Conservation (phyloP, 2,113 vertebrate genomes). For the Echinops telfairi region DNA sequence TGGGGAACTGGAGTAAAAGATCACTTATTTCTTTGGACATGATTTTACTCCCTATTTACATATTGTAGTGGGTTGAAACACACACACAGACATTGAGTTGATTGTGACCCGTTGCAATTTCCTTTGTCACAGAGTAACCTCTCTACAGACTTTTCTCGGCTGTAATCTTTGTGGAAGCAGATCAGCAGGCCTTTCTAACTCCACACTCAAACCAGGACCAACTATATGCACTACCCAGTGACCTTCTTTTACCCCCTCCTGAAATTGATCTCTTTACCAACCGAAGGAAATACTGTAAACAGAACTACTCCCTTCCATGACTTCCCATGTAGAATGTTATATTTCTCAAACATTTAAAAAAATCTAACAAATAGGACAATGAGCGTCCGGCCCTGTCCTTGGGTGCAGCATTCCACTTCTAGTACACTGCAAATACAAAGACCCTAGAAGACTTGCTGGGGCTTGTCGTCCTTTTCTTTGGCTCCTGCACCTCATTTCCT, state of each 20-base stretch:
- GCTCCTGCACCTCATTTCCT: background rate
- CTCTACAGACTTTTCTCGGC: background rate
- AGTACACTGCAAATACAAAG: background rate
- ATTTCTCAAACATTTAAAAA: background rate
- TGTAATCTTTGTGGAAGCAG: background rate
- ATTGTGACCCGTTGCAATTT: background rate
- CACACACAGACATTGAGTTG: background rate
- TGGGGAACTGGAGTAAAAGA: background rate
- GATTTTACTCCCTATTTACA: background rate
- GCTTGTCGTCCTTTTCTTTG: background rate
- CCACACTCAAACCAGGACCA: background rate
- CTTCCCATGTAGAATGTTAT: background rate
- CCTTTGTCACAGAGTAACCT: background rate
- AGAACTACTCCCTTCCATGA: background rate
- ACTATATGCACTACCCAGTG: background rate
- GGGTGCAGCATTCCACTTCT: background rate
- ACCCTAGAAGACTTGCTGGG: background rate
- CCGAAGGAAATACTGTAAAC: constrained; percentile 11
- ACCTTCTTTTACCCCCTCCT: background rate
- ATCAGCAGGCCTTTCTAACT: too few relatives aligned
- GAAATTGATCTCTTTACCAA: constrained; percentile 13
- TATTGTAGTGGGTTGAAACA: background rate
- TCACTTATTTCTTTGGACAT: background rate
- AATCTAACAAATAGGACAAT: background rate
- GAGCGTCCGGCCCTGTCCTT: background rate